Percentiles rank a stretch among this genome's conserved stretches.
Conservation (phyloP, 2,888 invertebrate species). For the Alcis repandata region DNA sequence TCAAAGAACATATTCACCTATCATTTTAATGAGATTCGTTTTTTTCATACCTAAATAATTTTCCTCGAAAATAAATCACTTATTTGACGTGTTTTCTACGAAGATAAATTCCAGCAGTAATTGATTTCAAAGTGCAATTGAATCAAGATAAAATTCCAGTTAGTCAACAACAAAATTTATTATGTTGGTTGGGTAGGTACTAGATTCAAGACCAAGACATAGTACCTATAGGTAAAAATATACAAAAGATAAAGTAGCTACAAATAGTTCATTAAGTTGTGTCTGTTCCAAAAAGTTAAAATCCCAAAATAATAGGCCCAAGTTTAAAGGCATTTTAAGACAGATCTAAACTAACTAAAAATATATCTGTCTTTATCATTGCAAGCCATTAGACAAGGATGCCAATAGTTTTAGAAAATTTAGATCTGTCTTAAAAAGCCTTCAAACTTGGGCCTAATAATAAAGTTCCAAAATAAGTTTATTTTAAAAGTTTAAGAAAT, state of each 20-base stretch:
- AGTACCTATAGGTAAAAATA: neutral
- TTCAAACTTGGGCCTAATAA: no score
- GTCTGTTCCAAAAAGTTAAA: neutral
- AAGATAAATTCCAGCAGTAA: conserved; percentile 3
- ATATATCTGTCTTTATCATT: no score
- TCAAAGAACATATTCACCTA: neutral
- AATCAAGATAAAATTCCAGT: conserved; percentile 18
- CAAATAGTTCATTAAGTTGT: no score
- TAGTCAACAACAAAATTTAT: neutral
- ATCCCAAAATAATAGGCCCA: no score
- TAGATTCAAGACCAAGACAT: neutral
- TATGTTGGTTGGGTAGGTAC: neutral
- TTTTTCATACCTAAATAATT: neutral
- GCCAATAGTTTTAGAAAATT: no score
- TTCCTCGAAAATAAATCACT: conserved; percentile 11
- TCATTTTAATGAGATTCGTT: neutral
- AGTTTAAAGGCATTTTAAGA: no score
- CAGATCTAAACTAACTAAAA: no score
- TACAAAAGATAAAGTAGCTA: no score
- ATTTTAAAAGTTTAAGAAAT: no score
- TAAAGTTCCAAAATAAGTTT: no score
- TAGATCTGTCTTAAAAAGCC: no score
- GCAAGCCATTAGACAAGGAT: no score
- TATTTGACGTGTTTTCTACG: conserved; percentile 21
- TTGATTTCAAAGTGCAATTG: conserved; percentile 14